A percentile compares a stretch with the other conserved stretches of the same genome.
phyloP scores from a whole-genome alignment of 2,888 invertebrate species.

The Acanthopleura granulata region DNA sequence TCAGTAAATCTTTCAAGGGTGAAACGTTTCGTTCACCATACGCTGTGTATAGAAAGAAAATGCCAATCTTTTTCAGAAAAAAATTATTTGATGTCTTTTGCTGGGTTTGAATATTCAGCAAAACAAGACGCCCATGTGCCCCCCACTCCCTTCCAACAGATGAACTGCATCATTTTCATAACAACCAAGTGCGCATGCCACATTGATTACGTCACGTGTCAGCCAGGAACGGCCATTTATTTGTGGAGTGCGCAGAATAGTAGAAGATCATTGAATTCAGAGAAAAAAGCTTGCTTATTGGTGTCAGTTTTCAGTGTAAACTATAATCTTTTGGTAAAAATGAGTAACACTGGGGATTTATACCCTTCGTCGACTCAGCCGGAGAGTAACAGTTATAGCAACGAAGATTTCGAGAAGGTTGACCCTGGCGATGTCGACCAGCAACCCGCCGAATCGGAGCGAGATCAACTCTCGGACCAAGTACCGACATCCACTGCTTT shows the following conservation, averaged over 20 bases:
- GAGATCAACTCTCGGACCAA: conserved; percentile 43
- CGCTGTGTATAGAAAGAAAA: background rate
- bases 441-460: background rate
- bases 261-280: background rate
- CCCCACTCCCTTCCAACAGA: background rate
- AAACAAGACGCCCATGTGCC: background rate
- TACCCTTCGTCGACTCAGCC: conserved; percentile 28
- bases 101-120: background rate
- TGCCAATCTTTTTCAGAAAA: too few relatives aligned
- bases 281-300: too few relatives aligned
- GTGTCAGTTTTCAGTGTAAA: too few relatives aligned
- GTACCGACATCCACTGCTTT: conserved; percentile 52
- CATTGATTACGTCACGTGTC: conserved; percentile 7
- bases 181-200: conserved; percentile 7
- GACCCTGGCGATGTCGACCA: conserved; percentile 22
- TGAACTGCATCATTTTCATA: conserved; percentile 16
- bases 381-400: conserved; percentile 35
- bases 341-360: background rate
- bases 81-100: too few relatives aligned
- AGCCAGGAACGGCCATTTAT: conserved; percentile 9
- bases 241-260: conserved; percentile 1
- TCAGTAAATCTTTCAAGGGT: background rate
- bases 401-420: conserved; percentile 45
- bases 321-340: background rate
- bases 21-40: background rate